Evolutionary conservation across 2,113 vertebrate genomes (phyloP).

Genomic region (Canis aureus): DNA sequence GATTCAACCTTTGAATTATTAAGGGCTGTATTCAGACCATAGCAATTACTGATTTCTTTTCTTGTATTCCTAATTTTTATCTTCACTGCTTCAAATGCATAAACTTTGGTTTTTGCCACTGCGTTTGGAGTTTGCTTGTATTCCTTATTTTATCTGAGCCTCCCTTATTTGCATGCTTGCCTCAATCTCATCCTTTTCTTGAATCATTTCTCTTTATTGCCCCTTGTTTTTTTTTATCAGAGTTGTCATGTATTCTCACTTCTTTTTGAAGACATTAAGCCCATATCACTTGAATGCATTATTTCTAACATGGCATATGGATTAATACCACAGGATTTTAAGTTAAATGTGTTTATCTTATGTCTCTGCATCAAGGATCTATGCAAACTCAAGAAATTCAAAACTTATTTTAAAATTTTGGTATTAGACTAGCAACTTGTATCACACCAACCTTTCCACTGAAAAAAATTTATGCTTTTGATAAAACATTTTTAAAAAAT

Average conservation of each 20-base stretch:
- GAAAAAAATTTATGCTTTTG: neutral
- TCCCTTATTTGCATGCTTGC: neutral
- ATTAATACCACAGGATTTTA: neutral
- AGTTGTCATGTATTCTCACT: neutral
- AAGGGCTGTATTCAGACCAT: neutral
- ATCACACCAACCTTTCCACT: neutral
- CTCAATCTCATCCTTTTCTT: neutral
- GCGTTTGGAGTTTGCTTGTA: neutral
- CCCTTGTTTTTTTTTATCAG: neutral
- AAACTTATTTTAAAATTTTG: neutral
- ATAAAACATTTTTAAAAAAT: neutral
- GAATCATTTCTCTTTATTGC: neutral
- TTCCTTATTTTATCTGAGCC: neutral
- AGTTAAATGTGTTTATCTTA: neutral
- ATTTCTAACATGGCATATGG: neutral
- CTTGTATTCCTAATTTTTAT: neutral
- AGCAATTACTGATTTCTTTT: neutral
- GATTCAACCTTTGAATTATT: neutral
- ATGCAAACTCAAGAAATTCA: neutral
- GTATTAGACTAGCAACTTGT: neutral
- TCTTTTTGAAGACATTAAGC: neutral
- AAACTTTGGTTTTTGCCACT: neutral
- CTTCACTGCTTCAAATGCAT: neutral
- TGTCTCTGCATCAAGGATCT: neutral
- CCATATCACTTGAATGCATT: neutral